Conservation (phyloP, 2,797 vertebrate species). For the Melanotaenia boesemani region DNA sequence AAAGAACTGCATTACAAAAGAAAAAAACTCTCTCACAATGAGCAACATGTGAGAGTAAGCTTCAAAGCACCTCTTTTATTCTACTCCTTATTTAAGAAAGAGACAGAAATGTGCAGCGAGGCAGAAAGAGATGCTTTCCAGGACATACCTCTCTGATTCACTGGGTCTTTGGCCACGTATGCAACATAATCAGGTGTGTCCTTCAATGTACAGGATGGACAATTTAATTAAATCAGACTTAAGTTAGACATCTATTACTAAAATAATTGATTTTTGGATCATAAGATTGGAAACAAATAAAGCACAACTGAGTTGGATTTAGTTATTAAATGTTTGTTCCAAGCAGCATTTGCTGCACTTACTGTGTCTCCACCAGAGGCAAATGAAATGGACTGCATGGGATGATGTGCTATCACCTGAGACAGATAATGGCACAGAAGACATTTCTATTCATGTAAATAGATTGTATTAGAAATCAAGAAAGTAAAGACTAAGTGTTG, state of each 20-base stretch:
- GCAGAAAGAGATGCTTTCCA: not conserved
- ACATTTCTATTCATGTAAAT: not conserved
- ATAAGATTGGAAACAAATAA: conserved; percentile 46
- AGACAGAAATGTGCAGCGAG: not conserved
- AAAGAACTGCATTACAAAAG: conserved; percentile 15
- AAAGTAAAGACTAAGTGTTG: not conserved
- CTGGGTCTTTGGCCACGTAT: conserved; percentile 97
- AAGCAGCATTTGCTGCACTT: conserved; percentile 71
- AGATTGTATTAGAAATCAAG: not conserved
- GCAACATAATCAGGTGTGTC: conserved; percentile 96
- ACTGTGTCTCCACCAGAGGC: conserved; percentile 96
- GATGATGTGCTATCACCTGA: conserved; percentile 96
- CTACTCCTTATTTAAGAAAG: not conserved
- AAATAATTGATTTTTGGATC: conserved; percentile 43
- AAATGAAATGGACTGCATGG: conserved; percentile 99
- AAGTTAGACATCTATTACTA: conserved; percentile 39
- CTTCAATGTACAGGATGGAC: conserved; percentile 76
- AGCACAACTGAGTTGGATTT: conserved; percentile 25
- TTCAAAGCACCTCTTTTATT: not conserved
- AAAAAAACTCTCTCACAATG: not conserved
- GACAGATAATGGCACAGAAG: conserved; percentile 24
- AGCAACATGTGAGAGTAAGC: not conserved
- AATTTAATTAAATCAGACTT: conserved; percentile 37
- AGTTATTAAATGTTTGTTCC: conserved; percentile 30
- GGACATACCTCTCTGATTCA: conserved; percentile 94